These are phyloP conservation scores for Mesocricetus auratus DNA, from an alignment of 2,113 vertebrate species.

Conservation along the genomic window DNA sequence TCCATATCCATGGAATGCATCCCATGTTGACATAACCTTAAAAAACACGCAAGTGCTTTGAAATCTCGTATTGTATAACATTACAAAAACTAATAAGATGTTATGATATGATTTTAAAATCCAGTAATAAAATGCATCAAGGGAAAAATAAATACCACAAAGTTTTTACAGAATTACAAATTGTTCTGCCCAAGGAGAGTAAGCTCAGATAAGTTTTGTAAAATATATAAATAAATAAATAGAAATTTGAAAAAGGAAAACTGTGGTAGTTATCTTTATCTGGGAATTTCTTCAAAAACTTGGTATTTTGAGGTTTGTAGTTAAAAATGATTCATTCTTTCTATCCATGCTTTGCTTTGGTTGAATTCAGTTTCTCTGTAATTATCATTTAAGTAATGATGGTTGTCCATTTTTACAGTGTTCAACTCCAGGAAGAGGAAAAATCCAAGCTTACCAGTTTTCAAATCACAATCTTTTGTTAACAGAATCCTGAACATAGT, in stretches of 20 bases:
- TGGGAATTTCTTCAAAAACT: constrained; percentile 67
- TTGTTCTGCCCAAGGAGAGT: not conserved
- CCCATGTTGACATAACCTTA: not conserved
- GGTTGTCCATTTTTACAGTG: constrained; percentile 16
- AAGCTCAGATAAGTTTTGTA: constrained; percentile 22
- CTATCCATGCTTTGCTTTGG: not conserved
- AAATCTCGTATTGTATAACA: not conserved
- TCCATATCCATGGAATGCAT: not conserved
- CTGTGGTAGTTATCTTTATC: constrained; percentile 55
- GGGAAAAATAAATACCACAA: constrained; percentile 53
- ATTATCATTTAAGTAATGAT: constrained; percentile 59
- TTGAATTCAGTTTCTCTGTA: constrained; percentile 55
- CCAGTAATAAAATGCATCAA: constrained; percentile 42
- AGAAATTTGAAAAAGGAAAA: constrained; percentile 7
- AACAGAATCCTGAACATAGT: not conserved
- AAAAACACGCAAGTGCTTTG: constrained; percentile 3
- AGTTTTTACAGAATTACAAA: constrained; percentile 28
- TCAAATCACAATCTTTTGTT: constrained; percentile 32
- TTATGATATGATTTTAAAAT: not conserved
- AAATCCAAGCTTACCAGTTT: not conserved
- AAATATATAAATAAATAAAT: constrained; percentile 32
- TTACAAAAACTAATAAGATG: not conserved
- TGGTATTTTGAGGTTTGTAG: constrained; percentile 47
- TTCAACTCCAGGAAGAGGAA: constrained; percentile 33
- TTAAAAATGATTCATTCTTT: constrained; percentile 54